Conservation (phyloP, 2,113 vertebrate species). For the Spilogale gracilis region DNA sequence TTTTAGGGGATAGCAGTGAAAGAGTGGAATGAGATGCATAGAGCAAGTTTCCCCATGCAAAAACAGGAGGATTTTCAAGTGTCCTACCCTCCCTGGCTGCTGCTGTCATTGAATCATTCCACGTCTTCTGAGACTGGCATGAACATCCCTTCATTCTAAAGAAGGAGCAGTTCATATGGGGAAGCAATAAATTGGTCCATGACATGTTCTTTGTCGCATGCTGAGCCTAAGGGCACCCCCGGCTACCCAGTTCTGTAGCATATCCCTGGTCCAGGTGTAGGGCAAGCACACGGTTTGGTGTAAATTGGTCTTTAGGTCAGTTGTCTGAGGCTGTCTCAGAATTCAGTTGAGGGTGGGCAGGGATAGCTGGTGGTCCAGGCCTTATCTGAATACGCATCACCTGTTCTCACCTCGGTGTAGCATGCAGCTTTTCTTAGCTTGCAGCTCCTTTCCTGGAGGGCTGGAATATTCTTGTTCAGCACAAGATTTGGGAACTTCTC, state of each 20-base stretch:
- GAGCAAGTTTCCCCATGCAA: neutral
- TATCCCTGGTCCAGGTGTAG: neutral
- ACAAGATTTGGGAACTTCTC: neutral
- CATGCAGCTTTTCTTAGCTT: neutral
- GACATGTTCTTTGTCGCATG: neutral
- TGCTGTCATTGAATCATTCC: neutral
- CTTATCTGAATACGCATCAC: neutral
- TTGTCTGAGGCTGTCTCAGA: constrained; percentile 41
- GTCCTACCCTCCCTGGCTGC: neutral
- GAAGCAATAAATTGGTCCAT: neutral
- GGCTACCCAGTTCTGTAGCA: constrained; percentile 4
- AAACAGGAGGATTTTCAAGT: neutral
- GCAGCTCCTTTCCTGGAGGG: constrained; percentile 26
- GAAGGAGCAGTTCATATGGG: constrained; percentile 31
- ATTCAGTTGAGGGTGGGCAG: neutral
- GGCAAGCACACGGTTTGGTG: neutral
- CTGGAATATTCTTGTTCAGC: neutral
- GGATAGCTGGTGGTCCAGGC: neutral
- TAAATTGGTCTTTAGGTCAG: neutral
- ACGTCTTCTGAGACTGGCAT: neutral
- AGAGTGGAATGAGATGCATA: neutral
- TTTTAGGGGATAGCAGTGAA: neutral
- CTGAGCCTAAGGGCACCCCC: neutral
- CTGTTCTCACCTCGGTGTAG: neutral
- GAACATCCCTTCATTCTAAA: constrained; percentile 36